Evolutionary conservation across 1,140 invertebrate genomes (phyloP), one percentile per base, ranked within the genome.

Genomic region (Aporrectodea caliginosa): DNA sequence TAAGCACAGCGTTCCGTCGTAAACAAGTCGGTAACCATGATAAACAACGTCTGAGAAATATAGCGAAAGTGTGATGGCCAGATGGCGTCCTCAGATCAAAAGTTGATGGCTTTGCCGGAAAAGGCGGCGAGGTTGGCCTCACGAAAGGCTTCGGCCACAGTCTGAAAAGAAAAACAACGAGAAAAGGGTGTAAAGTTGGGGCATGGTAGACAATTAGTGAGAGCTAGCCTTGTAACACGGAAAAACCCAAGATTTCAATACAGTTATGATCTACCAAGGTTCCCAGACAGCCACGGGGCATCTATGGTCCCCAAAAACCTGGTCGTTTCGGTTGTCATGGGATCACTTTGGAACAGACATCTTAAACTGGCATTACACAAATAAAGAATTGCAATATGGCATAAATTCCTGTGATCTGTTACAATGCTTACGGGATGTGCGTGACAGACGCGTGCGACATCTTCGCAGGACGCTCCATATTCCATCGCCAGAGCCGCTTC

Each of bases 401-500:
- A 16, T 68, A 68, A 68, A 16, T 68, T 16, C 14, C 27, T 16
- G 27, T 68, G 14, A 16, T 16, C 14, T 68, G 27, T 16, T 68
- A 77, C n/a, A 16, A 75, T 73, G 91, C 92, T 92, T 91, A 97
- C 95, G 32, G 98, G 98, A 92, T 99, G 98, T 77, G 98, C 97
- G 89, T 99, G 98, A 86, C 98, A 99, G 29, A 98, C 96, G 85
- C 98, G 91, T 27, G 98, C 97, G 83, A 99, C 92, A 89, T 99
- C 98, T 90, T 99, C 98, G 83, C 95, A 95, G 0, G 97, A 95
- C 12, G 98, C 98, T 82, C 98, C 98, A 88, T 99, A 99, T 90
- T 99, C 98, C 92, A 99, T 95, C 1, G 97, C 98, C 82, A 99
- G 90, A 30, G 95, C 95, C 73, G 97, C 97, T 89, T 99, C 98